Percentiles rank a stretch among this genome's conserved stretches.
phyloP scores from a whole-genome alignment of 2,888 invertebrate species.

The Drosophila flavopinicola region DNA sequence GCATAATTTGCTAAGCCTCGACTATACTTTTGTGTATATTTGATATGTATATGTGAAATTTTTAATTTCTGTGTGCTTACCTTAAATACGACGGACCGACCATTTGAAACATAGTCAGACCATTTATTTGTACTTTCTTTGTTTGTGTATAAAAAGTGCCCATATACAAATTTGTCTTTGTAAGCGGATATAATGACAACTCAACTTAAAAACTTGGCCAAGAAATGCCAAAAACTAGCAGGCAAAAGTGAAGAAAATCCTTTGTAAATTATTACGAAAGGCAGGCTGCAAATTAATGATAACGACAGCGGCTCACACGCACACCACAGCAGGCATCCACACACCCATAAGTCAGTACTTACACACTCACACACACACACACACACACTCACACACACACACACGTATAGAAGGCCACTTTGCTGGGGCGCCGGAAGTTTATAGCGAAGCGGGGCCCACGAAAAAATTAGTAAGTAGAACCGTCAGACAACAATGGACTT shows the following conservation, averaged over 20 bases:
- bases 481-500: constrained; percentile 34
- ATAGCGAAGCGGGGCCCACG: constrained; percentile 14
- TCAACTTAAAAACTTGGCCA: constrained; percentile 55
- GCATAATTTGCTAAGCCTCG: too few species aligned
- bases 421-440: constrained; percentile 8
- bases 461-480: constrained; percentile 38
- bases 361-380: constrained; percentile 8
- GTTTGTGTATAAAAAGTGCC: constrained; percentile 16
- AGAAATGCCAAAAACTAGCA: constrained; percentile 36
- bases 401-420: neutral
- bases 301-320: constrained; percentile 56
- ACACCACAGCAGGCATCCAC: constrained; percentile 16
- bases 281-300: constrained; percentile 75
- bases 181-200: constrained; percentile 58
- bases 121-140: constrained; percentile 23
- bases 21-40: too few species aligned
- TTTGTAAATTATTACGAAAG: constrained; percentile 72
- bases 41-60: neutral
- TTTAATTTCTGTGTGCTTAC: too few species aligned
- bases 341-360: constrained; percentile 20
- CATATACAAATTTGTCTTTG: constrained; percentile 53
- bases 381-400: neutral
- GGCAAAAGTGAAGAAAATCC: constrained; percentile 51
- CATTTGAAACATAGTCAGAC: constrained; percentile 9
- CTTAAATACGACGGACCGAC: neutral